These are phyloP conservation scores for Alosa sapidissima DNA, from an alignment of 2,797 vertebrate genomes.

Conservation along the genomic window DNA sequence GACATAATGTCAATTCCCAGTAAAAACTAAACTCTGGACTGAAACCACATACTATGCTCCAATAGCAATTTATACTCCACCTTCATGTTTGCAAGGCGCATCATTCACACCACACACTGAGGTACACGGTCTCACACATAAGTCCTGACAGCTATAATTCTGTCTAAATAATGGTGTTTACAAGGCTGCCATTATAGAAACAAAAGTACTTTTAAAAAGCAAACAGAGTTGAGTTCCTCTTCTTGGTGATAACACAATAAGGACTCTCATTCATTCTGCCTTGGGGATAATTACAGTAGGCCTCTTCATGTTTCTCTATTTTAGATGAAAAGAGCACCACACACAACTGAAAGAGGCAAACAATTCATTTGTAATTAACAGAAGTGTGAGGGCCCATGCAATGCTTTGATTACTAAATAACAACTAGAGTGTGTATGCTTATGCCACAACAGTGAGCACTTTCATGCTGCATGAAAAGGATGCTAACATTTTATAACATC, in stretches of 20 bases:
- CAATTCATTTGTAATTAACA: neutral
- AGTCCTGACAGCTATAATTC: conserved; percentile 15
- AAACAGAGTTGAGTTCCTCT: conserved; percentile 10
- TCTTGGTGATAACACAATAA: neutral
- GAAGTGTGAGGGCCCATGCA: neutral
- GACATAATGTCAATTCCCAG: neutral
- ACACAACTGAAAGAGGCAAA: neutral
- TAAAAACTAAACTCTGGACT: neutral
- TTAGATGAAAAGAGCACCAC: neutral
- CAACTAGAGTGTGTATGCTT: neutral
- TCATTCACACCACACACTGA: neutral
- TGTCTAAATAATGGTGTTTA: conserved; percentile 11
- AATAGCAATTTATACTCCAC: neutral
- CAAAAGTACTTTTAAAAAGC: neutral
- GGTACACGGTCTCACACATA: neutral
- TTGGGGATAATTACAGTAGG: neutral
- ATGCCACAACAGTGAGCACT: neutral
- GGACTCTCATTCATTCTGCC: neutral
- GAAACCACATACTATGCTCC: neutral
- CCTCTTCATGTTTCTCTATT: neutral
- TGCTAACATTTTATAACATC: neutral
- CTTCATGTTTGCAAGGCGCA: neutral
- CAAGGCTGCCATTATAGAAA: neutral
- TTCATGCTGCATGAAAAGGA: neutral
- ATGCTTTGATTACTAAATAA: neutral